phyloP scores from a whole-genome alignment of 2,888 invertebrate genomes.

The Pseudococcus jackbeardsleyi region DNA sequence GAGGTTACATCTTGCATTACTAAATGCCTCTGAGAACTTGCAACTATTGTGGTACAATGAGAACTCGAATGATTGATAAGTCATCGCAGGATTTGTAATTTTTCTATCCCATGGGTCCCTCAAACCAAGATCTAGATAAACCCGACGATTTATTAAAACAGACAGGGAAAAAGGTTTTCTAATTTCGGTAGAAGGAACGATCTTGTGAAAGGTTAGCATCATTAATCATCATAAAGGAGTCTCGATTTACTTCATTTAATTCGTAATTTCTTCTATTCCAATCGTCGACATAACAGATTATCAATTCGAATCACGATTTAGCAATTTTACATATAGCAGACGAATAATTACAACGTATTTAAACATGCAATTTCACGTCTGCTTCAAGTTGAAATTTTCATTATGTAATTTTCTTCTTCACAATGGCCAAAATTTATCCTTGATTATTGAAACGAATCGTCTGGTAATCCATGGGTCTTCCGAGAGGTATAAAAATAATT shows the following conservation, averaged over 20 bases:
- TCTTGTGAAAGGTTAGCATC: conserved; percentile 12
- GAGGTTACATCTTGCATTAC: conserved; percentile 42
- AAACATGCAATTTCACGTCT: background rate
- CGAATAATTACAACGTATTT: conserved; percentile 25
- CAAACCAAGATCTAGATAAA: background rate
- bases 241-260: background rate
- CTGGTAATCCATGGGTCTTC: background rate
- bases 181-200: background rate
- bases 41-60: conserved; percentile 35
- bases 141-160: background rate
- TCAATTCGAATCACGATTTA: conserved; percentile 32
- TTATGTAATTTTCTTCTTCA: background rate
- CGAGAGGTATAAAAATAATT: conserved; percentile 18
- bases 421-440: conserved; percentile 7
- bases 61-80: conserved; percentile 33
- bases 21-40: conserved; percentile 33
- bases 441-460: background rate
- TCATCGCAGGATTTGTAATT: background rate
- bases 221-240: conserved; percentile 20
- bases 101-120: background rate
- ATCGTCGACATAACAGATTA: background rate
- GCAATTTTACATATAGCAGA: conserved; percentile 4
- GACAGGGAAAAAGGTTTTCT: background rate
- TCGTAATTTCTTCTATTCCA: background rate
- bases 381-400: background rate